Evolutionary conservation across 1,140 invertebrate genomes (phyloP), one percentile per base, ranked within the genome.

Genomic region (Drosophila tani): DNA sequence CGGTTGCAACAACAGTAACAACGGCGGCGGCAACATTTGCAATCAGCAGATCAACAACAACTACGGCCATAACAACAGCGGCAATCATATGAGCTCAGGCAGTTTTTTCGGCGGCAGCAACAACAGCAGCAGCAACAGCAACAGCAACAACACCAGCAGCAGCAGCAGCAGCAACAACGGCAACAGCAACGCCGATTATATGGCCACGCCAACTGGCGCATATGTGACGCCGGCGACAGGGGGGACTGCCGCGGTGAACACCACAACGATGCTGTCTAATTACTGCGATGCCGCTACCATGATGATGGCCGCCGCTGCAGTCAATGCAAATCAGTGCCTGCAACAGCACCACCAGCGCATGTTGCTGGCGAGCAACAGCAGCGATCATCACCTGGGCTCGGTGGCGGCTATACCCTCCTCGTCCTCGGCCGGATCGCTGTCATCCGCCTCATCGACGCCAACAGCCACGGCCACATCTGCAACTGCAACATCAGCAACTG

Each of bases 291-390:
- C 91, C 56, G 91, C 91, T 9, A 92, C 91, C 57, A 92, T 92
- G 91, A 92, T 92, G 91, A 92, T 92, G 91, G 91, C 91, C 51
- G 91, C 91, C 40, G 91, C 91, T 29, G 91, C 91, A 67, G 91
- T 92, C 76, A 92, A 92, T 92, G 91, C 91, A 78, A 92, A 92
- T 91, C 91, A 92, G 56, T 92, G 91, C 81, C 77, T 92, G 75
- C 91, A 92, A 74, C 91, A 92, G 76, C 90, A 91, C 58, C 90
- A 91, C 67, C 91, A 91, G 51, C 84, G 91, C 43, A 58, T 90
- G 74, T 75, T 91, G 75, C 77, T 88, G 58, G 86, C 83, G 49
- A 81, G 56, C 65, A 51, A 40, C 62, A 43, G 40, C 43, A 58
- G 43, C 59, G 49, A 59, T 45, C 82, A 84, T 41, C 74, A 75